Conservation (phyloP, 2,888 invertebrate genomes). For the Coleophora flavipennella region DNA sequence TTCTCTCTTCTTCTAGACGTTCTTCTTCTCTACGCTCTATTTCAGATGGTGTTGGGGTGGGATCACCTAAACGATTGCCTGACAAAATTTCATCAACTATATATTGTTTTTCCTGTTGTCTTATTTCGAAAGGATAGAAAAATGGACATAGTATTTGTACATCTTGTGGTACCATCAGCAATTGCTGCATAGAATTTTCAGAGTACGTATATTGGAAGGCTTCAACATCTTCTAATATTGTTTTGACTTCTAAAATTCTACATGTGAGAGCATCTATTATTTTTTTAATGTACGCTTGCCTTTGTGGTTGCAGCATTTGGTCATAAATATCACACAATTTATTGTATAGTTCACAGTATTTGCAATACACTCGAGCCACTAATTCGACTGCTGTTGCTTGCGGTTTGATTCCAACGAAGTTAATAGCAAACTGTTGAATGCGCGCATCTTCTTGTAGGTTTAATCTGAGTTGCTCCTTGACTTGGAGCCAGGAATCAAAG, state of each 20-base stretch:
- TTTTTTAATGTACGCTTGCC: slow-evolving; percentile 67
- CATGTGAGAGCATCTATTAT: slow-evolving; percentile 73
- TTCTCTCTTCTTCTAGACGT: slow-evolving; percentile 35
- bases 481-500: slow-evolving; percentile 47
- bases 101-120: slow-evolving; percentile 56
- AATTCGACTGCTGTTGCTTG: slow-evolving; percentile 61
- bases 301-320: slow-evolving; percentile 75
- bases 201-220: slow-evolving; percentile 78
- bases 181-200: slow-evolving; percentile 78
- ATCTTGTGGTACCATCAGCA: slow-evolving; percentile 78
- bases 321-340: slow-evolving; percentile 74
- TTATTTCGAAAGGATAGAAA: slow-evolving; percentile 74
- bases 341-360: slow-evolving; percentile 69
- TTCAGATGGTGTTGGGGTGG: slow-evolving; percentile 46
- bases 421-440: slow-evolving; percentile 41
- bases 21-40: slow-evolving; percentile 37
- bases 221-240: slow-evolving; percentile 69
- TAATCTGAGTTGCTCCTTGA: slow-evolving; percentile 37
- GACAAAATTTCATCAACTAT: slow-evolving; percentile 54
- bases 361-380: slow-evolving; percentile 63
- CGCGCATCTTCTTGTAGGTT: slow-evolving; percentile 40
- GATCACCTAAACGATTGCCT: slow-evolving; percentile 54
- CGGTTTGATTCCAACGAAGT: slow-evolving; percentile 47
- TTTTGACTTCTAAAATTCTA: slow-evolving; percentile 73
- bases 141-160: slow-evolving; percentile 76